Percentiles rank a stretch among this genome's conserved stretches.
Conservation (phyloP, 2,888 invertebrate genomes). For the Oligia latruncula region DNA sequence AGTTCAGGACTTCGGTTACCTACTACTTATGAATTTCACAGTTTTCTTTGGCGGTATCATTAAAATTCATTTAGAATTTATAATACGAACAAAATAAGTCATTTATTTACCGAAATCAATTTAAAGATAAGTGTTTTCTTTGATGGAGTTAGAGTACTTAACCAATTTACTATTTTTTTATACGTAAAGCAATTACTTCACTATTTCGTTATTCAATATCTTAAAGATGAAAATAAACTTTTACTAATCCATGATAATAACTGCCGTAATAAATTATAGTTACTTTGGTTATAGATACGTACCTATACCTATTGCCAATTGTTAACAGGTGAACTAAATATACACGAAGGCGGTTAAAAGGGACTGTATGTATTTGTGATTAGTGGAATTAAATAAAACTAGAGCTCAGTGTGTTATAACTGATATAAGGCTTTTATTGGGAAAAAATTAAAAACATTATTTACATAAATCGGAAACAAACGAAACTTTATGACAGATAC, state of each 20-base stretch:
- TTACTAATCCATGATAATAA: conserved; percentile 2
- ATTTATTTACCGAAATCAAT: conserved; percentile 6
- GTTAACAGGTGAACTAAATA: background rate
- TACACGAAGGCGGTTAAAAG: background rate
- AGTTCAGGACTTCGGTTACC: background rate
- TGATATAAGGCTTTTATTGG: background rate
- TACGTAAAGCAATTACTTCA: background rate
- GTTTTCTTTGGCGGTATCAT: background rate
- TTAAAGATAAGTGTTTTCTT: conserved; percentile 5
- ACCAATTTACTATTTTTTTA: background rate
- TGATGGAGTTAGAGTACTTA: background rate
- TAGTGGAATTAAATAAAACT: background rate
- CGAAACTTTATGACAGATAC: background rate
- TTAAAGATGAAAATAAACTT: background rate
- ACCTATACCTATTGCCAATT: background rate
- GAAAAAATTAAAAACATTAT: background rate
- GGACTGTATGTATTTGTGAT: background rate
- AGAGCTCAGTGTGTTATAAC: background rate
- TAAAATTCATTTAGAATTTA: background rate
- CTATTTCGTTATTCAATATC: background rate
- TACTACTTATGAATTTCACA: background rate
- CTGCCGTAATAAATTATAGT: background rate
- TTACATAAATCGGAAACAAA: background rate
- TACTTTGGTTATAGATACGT: background rate
- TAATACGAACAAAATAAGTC: background rate